phyloP scores from a whole-genome alignment of 2,797 vertebrate genomes.

The Dermochelys coriacea region DNA sequence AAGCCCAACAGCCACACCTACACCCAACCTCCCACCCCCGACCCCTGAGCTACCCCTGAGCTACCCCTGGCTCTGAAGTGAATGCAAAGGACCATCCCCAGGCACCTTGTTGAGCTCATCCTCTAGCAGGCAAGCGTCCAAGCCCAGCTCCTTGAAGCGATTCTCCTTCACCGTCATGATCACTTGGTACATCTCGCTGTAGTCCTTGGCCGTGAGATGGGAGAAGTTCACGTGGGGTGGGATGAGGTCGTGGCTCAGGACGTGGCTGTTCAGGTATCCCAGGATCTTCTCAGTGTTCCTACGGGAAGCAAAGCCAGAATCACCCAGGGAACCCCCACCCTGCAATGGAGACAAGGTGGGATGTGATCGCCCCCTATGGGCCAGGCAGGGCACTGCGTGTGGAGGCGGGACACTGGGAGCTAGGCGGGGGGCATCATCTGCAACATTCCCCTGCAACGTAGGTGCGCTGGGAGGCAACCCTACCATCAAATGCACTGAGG shows the following conservation, averaged over 20 bases:
- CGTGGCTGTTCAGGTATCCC: slow-evolving; percentile 88
- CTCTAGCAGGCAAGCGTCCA: slow-evolving; percentile 91
- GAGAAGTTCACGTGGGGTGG: slow-evolving; percentile 95
- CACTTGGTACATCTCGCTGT: slow-evolving; percentile 91
- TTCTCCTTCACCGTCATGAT: slow-evolving; percentile 92
- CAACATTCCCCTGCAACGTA: not conserved
- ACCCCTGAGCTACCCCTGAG: too few relatives aligned
- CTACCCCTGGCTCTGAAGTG: not conserved
- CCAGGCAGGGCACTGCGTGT: too few relatives aligned
- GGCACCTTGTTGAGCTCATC: slow-evolving; percentile 93
- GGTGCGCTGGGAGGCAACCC: not conserved
- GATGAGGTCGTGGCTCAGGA: slow-evolving; percentile 93
- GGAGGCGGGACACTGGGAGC: not conserved
- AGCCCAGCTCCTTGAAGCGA: slow-evolving; percentile 86
- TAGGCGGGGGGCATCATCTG: not conserved
- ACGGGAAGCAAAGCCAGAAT: not conserved
- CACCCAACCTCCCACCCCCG: not conserved
- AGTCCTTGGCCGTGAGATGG: slow-evolving; percentile 90
- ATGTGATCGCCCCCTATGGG: not conserved
- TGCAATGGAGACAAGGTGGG: not conserved
- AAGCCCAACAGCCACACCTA: not conserved
- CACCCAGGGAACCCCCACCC: not conserved
- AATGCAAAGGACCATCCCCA: not conserved
- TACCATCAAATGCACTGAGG: not conserved
- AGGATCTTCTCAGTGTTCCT: slow-evolving; percentile 95